Evolutionary conservation across 2,797 vertebrate species (phyloP).

Genomic region (Cichlasoma orientale): DNA sequence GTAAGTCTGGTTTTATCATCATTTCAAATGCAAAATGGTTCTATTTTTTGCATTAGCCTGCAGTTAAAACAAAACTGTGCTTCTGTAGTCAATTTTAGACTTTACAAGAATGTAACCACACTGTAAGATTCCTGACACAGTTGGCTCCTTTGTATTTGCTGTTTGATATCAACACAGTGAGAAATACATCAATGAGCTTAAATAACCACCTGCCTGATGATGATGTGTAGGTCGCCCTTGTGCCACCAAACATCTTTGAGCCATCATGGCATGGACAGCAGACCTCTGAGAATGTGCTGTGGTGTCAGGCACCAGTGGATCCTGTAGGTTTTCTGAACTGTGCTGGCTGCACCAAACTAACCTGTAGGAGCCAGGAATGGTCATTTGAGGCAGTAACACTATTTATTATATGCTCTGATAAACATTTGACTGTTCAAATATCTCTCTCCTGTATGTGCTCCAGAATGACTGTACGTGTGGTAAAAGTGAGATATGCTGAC

Average conservation of each 20-base stretch:
- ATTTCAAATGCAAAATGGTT: background rate
- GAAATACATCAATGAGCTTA: background rate
- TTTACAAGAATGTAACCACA: background rate
- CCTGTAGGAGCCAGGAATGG: background rate
- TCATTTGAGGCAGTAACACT: background rate
- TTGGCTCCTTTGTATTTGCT: background rate
- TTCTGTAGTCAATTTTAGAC: background rate
- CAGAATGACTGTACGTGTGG: no score
- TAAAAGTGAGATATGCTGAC: no score
- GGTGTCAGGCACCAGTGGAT: background rate
- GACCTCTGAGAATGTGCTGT: background rate
- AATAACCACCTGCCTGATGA: background rate
- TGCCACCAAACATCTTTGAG: background rate
- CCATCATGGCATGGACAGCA: background rate
- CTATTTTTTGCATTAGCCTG: conserved; percentile 2
- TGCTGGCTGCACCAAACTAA: background rate
- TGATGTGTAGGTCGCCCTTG: background rate
- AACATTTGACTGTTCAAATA: background rate
- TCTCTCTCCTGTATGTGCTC: no score
- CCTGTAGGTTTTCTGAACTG: background rate
- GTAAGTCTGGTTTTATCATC: background rate
- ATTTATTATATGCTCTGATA: background rate
- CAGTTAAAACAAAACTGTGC: background rate
- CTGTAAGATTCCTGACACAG: background rate
- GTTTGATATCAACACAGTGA: background rate